Percentiles rank a stretch among this genome's conserved stretches.
Evolutionary conservation across 2,888 invertebrate species (phyloP).

Genomic region (Lasius platythorax): DNA sequence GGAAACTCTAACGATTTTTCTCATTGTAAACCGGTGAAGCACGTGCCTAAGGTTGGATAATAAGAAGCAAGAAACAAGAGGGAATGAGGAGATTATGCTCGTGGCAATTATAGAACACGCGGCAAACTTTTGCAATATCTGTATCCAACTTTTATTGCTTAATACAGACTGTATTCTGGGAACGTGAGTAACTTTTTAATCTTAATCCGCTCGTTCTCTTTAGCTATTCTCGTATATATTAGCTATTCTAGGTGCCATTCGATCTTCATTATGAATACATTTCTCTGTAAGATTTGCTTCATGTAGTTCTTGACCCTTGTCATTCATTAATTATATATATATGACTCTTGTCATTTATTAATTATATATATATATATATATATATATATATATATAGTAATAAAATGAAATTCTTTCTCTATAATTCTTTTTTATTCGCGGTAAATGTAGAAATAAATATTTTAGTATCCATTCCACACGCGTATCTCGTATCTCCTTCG

Average conservation of each 20-base stretch:
- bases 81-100: slow-evolving; percentile 53
- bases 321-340: slow-evolving; percentile 3
- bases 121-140: slow-evolving; percentile 68
- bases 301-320: neutral
- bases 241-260: slow-evolving; percentile 15
- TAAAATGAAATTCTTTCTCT: neutral
- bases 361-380: too few species aligned
- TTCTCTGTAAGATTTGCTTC: neutral
- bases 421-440: neutral
- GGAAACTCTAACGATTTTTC: slow-evolving; percentile 20
- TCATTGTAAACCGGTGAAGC: slow-evolving; percentile 13
- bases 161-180: slow-evolving; percentile 57
- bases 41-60: slow-evolving; percentile 52
- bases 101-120: slow-evolving; percentile 58
- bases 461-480: neutral
- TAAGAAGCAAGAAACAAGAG: slow-evolving; percentile 53
- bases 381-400: too few species aligned
- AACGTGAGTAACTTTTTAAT: slow-evolving; percentile 55
- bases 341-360: too few species aligned
- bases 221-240: slow-evolving; percentile 20
- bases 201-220: slow-evolving; percentile 15
- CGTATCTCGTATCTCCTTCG: neutral
- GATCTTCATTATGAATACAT: slow-evolving; percentile 12
- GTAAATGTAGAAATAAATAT: neutral
- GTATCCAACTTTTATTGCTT: slow-evolving; percentile 54